Evolutionary conservation across 2,797 vertebrate genomes (phyloP), one percentile per base, ranked within the genome.

Genomic region (Sciurus carolinensis): DNA sequence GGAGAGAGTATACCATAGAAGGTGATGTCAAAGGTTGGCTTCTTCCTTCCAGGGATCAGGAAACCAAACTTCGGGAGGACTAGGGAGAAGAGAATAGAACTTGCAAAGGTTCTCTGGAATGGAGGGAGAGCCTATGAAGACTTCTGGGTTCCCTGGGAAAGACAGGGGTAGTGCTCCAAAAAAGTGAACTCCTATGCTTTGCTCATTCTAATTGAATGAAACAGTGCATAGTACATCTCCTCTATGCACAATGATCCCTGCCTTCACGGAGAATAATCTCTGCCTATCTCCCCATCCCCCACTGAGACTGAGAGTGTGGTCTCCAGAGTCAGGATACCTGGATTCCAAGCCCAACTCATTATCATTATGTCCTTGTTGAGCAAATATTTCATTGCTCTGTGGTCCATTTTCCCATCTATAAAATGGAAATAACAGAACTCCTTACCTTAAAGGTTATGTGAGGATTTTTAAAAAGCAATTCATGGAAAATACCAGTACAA

Each of bases 211-310:
- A 83, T 75, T 89, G 62, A 73, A 24, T 82, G 77, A 91, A 91
- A 85, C 80, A 11, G 59, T 69, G 71, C 39, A 52, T 59, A 80
- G 24, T 82, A 42, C 3, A 75, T 30, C 39, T 75, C 47, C 22
- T 94, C 52, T 90, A 20, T 77, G 42, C n/a, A 90, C 94, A 94
- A 95, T 71, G 67, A 75, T 93, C 62, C 85, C 50, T 57, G 22
- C 39, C 83, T 88, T 26, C 11, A 57, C 8, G 9, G 24, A 22
- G 59, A 62, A 4, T 67, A n/a, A 8, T 17, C 33, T 67, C 66
- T 67, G 33, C 66, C 64, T 66, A 57, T n/a, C 66, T 67, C 13
- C 64, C 22, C 24, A 0, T 76, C 42, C 52, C 52, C 62, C 77
- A 28, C 57, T 88, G 57, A 59, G 47, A 18, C 47, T 39, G 30